Conservation (phyloP, 2,113 vertebrate species). For the Ibidorhyncha struthersii region DNA sequence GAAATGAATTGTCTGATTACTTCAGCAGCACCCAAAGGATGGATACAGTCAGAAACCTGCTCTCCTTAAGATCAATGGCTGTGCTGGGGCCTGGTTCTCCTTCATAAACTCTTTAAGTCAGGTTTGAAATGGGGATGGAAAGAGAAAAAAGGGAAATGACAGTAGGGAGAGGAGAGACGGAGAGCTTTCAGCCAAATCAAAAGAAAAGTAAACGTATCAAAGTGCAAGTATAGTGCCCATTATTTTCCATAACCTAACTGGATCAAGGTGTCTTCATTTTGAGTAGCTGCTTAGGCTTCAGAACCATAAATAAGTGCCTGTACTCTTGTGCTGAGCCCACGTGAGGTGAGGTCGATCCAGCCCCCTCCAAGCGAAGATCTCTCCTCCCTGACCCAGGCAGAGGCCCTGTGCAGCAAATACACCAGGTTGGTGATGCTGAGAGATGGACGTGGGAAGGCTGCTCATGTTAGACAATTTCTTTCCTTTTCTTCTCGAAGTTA, state of each 20-base stretch:
- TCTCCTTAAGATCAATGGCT: not conserved
- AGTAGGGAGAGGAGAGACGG: not conserved
- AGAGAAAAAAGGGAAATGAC: conserved; percentile 29
- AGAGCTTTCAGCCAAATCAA: conserved; percentile 37
- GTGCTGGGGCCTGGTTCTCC: not conserved
- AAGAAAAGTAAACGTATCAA: conserved; percentile 42
- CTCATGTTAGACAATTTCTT: not conserved
- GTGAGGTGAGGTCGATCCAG: not conserved
- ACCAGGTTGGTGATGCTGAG: not conserved
- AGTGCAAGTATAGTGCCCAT: not conserved
- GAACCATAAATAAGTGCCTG: not conserved
- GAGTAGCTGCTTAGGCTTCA: not conserved
- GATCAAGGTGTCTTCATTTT: not conserved
- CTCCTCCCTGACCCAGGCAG: not conserved
- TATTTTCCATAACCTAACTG: not conserved
- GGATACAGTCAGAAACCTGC: not conserved
- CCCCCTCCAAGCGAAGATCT: not conserved
- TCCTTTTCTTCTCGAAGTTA: not conserved
- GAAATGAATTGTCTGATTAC: not conserved
- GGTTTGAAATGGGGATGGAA: not conserved
- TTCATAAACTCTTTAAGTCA: conserved; percentile 10
- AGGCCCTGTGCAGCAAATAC: not conserved
- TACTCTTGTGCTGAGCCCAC: not conserved
- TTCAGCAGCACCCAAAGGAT: not conserved
- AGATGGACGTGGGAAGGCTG: not conserved